Conservation (phyloP, 2,113 vertebrate species). For the Cinclus mexicanus region DNA sequence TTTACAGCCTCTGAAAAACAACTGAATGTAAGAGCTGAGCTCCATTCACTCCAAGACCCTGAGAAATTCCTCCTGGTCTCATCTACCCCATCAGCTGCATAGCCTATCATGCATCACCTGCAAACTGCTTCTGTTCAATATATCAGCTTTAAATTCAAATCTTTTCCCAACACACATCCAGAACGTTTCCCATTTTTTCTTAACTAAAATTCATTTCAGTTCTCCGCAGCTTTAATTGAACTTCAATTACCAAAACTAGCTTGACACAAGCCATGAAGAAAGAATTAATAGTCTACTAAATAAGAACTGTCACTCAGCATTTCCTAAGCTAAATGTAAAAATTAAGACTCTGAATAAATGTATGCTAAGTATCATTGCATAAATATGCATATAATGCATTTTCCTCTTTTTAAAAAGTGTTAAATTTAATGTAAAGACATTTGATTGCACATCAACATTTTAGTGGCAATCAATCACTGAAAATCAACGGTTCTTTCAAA, state of each 20-base stretch:
- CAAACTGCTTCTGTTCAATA: neutral
- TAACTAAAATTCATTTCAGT: constrained; percentile 32
- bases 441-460: constrained; percentile 37
- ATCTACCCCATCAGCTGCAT: neutral
- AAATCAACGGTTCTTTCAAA: constrained; percentile 26
- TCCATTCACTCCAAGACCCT: neutral
- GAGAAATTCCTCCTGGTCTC: neutral
- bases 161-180: neutral
- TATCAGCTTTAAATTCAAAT: neutral
- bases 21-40: neutral
- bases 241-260: constrained; percentile 58
- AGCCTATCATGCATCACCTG: neutral
- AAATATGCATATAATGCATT: constrained; percentile 62
- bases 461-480: neutral
- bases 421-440: constrained; percentile 33
- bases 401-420: neutral
- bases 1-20: neutral
- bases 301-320: constrained; percentile 64
- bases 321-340: constrained; percentile 60
- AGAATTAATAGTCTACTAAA: constrained; percentile 61
- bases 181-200: neutral
- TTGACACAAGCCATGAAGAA: constrained; percentile 49
- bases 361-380: constrained; percentile 52
- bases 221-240: constrained; percentile 42
- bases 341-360: constrained; percentile 65